A percentile compares a stretch with the other conserved stretches of the same genome.
phyloP scores from a whole-genome alignment of 2,113 vertebrate genomes.

The Hydrochoerus hydrochaeris region DNA sequence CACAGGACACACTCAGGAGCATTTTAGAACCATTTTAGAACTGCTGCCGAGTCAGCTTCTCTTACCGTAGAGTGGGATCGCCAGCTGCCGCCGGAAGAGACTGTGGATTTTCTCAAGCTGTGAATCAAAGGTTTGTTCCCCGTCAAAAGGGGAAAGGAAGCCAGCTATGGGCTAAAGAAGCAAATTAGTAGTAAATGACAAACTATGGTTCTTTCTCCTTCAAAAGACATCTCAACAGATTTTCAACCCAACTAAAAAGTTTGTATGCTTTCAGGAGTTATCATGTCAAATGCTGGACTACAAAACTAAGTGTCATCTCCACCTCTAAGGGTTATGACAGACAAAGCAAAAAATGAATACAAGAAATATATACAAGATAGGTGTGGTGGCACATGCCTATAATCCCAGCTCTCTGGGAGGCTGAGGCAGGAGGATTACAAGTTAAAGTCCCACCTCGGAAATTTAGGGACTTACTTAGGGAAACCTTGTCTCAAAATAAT shows the following conservation, averaged over 20 bases:
- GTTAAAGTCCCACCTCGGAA: not conserved
- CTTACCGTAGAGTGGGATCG: conserved; percentile 95
- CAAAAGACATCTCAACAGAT: conserved; percentile 43
- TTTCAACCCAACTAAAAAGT: conserved; percentile 20
- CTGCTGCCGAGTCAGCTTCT: not conserved
- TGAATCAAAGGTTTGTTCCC: conserved; percentile 92
- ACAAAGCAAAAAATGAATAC: not conserved
- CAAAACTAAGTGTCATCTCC: not conserved
- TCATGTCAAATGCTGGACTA: not conserved
- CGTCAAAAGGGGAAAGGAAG: conserved; percentile 90
- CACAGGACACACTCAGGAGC: not conserved
- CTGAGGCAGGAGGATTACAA: not conserved
- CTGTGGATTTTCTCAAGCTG: conserved; percentile 95
- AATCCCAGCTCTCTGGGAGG: not conserved
- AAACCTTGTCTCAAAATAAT: not conserved
- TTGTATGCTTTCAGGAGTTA: not conserved
- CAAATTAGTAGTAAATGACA: conserved; percentile 68
- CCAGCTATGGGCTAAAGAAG: conserved; percentile 91
- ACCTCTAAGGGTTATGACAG: not conserved
- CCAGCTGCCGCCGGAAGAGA: conserved; percentile 96
- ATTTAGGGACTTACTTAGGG: not conserved
- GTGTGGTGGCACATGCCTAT: not conserved
- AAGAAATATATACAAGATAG: not conserved
- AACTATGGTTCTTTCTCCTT: conserved; percentile 45
- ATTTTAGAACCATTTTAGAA: not conserved